Evolutionary conservation across 2,113 vertebrate genomes (phyloP).

Genomic region (Serinus canaria): DNA sequence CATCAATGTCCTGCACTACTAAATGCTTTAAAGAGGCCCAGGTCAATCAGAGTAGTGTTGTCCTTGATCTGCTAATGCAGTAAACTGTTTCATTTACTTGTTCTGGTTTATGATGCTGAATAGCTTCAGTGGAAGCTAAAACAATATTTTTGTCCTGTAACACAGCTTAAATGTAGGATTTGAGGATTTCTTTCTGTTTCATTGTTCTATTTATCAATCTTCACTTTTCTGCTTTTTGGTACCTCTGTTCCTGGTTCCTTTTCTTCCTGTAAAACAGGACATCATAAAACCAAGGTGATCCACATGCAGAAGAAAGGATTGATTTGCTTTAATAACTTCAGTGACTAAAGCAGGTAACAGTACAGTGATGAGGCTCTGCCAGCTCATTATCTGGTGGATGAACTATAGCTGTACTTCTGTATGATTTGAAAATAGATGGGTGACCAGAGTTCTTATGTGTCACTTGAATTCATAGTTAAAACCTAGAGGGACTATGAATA

Average conservation of each 20-base stretch:
- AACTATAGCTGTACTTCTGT: neutral
- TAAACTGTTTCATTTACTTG: neutral
- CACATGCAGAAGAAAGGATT: neutral
- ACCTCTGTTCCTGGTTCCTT: slow-evolving; percentile 26
- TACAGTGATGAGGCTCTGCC: neutral
- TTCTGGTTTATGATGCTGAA: neutral
- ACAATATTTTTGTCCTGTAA: neutral
- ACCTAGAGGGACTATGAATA: neutral
- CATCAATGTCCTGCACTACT: neutral
- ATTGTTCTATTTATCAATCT: neutral
- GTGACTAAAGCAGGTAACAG: slow-evolving; percentile 27
- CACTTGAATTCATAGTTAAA: neutral
- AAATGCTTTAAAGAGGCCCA: neutral
- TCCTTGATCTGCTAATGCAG: neutral
- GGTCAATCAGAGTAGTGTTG: neutral
- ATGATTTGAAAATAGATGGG: neutral
- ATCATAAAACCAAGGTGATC: slow-evolving; percentile 20
- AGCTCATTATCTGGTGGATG: neutral
- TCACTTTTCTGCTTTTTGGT: slow-evolving; percentile 38
- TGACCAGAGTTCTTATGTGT: neutral
- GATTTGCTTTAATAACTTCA: slow-evolving; percentile 37
- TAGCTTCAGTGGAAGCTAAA: neutral
- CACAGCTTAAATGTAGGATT: neutral
- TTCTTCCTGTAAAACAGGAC: slow-evolving; percentile 16
- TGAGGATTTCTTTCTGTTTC: neutral